These are phyloP conservation scores for Muntiacus reevesi DNA, from an alignment of 2,113 vertebrate genomes.

Conservation along the genomic window DNA sequence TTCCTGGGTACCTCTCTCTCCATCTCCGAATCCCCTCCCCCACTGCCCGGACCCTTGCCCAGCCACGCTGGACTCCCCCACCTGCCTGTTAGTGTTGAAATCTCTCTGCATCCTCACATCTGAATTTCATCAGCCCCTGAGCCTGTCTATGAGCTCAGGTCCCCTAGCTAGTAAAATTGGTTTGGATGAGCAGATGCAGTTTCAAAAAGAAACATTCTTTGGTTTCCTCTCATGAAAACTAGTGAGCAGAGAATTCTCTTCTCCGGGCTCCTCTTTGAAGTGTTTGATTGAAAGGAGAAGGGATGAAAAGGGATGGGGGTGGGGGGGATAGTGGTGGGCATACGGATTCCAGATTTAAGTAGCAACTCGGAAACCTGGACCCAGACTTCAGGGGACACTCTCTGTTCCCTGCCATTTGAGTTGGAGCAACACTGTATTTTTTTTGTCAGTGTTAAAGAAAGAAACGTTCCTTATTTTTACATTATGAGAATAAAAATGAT, in stretches of 20 bases:
- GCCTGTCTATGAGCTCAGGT: constrained; percentile 69
- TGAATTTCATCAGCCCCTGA: constrained; percentile 63
- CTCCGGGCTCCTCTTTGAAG: constrained; percentile 74
- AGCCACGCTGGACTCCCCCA: neutral
- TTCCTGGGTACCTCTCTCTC: too few relatives aligned
- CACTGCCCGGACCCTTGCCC: neutral
- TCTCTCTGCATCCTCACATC: constrained; percentile 28
- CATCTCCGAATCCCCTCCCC: neutral
- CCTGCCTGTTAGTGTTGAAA: constrained; percentile 20
- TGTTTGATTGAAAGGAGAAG: constrained; percentile 71
- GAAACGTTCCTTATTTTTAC: neutral
- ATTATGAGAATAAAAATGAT: neutral
- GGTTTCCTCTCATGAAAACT: constrained; percentile 72
- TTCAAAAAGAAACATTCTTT: constrained; percentile 58
- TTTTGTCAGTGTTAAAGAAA: neutral
- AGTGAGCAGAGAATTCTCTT: constrained; percentile 49
- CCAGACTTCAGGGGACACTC: neutral
- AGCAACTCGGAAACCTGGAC: neutral
- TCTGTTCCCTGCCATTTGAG: neutral
- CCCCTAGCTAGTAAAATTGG: constrained; percentile 48
- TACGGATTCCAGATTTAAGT: neutral
- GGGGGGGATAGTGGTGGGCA: neutral
- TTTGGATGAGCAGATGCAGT: constrained; percentile 24
- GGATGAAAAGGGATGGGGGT: neutral
- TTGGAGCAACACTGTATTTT: neutral